Evolutionary conservation across 1,140 invertebrate genomes (phyloP).

Genomic region (Platyura marginata): DNA sequence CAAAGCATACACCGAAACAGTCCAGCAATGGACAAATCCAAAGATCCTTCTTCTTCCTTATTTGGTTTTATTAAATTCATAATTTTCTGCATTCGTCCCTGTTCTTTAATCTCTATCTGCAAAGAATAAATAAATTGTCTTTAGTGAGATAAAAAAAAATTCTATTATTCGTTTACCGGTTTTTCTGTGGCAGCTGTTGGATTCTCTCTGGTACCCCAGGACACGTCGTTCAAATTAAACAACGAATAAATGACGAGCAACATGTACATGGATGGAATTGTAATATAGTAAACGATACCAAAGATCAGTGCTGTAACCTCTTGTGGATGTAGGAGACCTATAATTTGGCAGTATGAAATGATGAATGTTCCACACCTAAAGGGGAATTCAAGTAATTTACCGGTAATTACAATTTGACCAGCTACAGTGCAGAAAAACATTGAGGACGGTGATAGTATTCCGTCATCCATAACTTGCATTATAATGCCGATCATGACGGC

Average conservation of each 20-base stretch:
- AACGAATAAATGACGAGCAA: constrained; percentile 78
- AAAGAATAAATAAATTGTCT: no score
- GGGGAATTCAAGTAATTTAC: background rate
- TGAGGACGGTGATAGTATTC: constrained; percentile 56
- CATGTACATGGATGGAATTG: constrained; percentile 88
- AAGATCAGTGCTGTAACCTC: constrained; percentile 60
- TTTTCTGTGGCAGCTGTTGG: constrained; percentile 21
- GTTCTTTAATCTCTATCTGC: no score
- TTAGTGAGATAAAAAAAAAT: no score
- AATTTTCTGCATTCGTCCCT: constrained; percentile 7
- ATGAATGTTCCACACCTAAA: no score
- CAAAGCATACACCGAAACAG: constrained; percentile 43
- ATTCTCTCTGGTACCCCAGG: constrained; percentile 77
- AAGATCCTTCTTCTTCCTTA: constrained; percentile 33
- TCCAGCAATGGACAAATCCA: constrained; percentile 38
- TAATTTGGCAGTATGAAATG: constrained; percentile 9
- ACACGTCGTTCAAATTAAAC: constrained; percentile 78
- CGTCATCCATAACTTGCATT: constrained; percentile 62
- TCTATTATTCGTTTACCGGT: constrained; percentile 2
- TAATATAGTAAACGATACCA: constrained; percentile 73
- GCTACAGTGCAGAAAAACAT: constrained; percentile 51
- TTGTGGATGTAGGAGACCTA: constrained; percentile 64
- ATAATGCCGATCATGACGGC: constrained; percentile 76
- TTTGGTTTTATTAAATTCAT: constrained; percentile 11
- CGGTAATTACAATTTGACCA: constrained; percentile 40